Conservation (phyloP, 2,888 invertebrate genomes). For the Caenorhabditis sp. region DNA sequence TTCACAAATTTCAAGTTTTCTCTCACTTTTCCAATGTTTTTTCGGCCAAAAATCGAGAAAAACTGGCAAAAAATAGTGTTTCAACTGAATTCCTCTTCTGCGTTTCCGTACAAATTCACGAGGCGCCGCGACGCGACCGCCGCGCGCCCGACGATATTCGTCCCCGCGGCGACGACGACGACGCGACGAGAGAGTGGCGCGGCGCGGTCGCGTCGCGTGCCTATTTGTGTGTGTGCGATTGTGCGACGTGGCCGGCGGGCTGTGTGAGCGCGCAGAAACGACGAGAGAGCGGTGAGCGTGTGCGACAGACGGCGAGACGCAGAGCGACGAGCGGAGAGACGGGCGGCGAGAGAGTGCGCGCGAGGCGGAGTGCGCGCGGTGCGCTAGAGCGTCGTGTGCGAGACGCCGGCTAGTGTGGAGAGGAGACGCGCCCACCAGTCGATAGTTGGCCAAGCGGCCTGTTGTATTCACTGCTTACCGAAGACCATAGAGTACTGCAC, state of each 20-base stretch:
- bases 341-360: slow-evolving; percentile 21
- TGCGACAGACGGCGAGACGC: not conserved
- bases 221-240: slow-evolving; percentile 41
- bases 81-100: slow-evolving; percentile 5
- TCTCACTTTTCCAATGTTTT: not conserved
- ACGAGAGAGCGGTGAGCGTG: slow-evolving; percentile 14
- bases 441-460: slow-evolving; percentile 63
- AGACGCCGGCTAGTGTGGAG: slow-evolving; percentile 35
- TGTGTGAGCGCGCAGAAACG: not conserved
- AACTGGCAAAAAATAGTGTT: not conserved
- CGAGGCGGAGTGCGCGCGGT: not conserved
- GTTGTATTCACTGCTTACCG: slow-evolving; percentile 52
- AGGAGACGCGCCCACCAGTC: slow-evolving; percentile 58
- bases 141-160: slow-evolving; percentile 24
- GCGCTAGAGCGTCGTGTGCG: slow-evolving; percentile 17
- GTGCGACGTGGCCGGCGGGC: slow-evolving; percentile 48
- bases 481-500: slow-evolving; percentile 51
- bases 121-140: slow-evolving; percentile 39
- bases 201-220: slow-evolving; percentile 38
- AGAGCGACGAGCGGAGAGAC: slow-evolving; percentile 5
- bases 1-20: not conserved
- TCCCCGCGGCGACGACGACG: no score
- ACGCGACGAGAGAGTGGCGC: no score
- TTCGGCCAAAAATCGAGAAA: not conserved
- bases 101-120: slow-evolving; percentile 37